Conservation (phyloP, 2,797 vertebrate species). For the Hozukius guyotensis region DNA sequence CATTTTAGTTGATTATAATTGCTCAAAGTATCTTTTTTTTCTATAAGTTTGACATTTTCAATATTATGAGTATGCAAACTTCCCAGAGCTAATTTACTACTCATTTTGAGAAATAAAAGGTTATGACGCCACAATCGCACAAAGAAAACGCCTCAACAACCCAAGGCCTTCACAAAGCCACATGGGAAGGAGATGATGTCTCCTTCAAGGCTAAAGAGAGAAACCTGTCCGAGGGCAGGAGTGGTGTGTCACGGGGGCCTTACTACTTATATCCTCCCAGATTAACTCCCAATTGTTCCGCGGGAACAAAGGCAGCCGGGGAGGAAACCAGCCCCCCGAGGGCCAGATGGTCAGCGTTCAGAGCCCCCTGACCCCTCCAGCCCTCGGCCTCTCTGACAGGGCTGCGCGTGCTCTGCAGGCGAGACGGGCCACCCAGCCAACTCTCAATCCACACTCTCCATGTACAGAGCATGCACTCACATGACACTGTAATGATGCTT, state of each 20-base stretch:
- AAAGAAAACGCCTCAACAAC: not conserved
- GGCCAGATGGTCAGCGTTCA: constrained; percentile 96
- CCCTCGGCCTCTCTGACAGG: constrained; percentile 82
- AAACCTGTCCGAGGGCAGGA: constrained; percentile 66
- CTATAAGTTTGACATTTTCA: not conserved
- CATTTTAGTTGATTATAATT: not conserved
- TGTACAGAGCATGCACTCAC: not conserved
- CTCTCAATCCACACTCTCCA: constrained; percentile 22
- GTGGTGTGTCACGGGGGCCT: constrained; percentile 82
- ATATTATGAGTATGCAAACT: not conserved
- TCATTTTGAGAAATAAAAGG: not conserved
- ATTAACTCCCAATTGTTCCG: constrained; percentile 93
- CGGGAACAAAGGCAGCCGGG: constrained; percentile 91
- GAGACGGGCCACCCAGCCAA: constrained; percentile 73
- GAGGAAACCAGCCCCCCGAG: constrained; percentile 88
- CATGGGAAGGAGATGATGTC: constrained; percentile 59
- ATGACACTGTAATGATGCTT: constrained; percentile 1
- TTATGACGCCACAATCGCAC: not conserved
- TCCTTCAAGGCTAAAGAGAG: constrained; percentile 66
- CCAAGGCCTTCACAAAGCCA: constrained; percentile 24
- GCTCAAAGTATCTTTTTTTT: not conserved
- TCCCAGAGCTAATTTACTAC: not conserved
- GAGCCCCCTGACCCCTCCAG: constrained; percentile 88
- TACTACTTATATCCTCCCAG: constrained; percentile 88
- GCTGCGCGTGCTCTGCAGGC: constrained; percentile 61